phyloP scores from a whole-genome alignment of 1,140 invertebrate species.

The Leptonema lineaticorne region DNA sequence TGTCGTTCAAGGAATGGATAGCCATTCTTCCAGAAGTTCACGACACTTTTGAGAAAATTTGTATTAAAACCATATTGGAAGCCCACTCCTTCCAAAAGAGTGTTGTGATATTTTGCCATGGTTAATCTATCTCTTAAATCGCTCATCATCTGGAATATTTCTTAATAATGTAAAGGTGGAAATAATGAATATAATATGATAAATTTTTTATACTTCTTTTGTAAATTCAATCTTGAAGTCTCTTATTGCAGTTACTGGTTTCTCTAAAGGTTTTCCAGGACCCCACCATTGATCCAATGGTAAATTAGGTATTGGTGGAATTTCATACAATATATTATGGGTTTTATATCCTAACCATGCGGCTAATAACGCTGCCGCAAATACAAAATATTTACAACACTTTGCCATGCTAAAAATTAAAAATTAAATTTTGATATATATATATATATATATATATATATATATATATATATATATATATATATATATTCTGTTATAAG shows the following conservation, averaged over 20 bases:
- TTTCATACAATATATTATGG: constrained; percentile 4
- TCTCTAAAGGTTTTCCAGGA: neutral
- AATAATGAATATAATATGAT: neutral
- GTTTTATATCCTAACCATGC: constrained; percentile 22
- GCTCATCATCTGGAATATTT: constrained; percentile 56
- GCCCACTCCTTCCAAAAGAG: constrained; percentile 65
- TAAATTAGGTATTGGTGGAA: constrained; percentile 22
- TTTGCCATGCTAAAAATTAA: constrained; percentile 15
- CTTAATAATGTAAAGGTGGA: neutral
- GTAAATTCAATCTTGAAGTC: constrained; percentile 56
- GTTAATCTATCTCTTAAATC: constrained; percentile 64
- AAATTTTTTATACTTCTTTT: constrained; percentile 48
- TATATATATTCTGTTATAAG: no score
- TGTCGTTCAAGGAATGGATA: constrained; percentile 76
- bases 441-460: no score
- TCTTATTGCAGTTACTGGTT: constrained; percentile 45
- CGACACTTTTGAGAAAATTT: constrained; percentile 63
- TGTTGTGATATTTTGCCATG: constrained; percentile 54
- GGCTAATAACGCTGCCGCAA: neutral
- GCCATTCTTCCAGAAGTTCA: constrained; percentile 71
- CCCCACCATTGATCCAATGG: constrained; percentile 23
- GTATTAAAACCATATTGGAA: constrained; percentile 81
- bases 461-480: no score
- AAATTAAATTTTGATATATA: neutral
- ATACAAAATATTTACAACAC: constrained; percentile 5